Evolutionary conservation across 2,113 vertebrate species (phyloP).

Genomic region (Mus spicilegus): DNA sequence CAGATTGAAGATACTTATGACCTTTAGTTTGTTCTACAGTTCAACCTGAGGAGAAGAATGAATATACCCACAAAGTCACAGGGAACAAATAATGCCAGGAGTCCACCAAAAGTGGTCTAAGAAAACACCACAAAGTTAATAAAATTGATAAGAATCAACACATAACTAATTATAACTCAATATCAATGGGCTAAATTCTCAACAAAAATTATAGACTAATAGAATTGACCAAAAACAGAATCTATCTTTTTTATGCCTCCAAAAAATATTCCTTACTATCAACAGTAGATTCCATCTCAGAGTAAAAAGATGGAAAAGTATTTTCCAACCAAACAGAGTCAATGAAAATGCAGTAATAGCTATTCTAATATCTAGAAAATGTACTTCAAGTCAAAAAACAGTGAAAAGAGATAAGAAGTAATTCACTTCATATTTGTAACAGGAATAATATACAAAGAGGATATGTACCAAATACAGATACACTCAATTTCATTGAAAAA

Average conservation of each 20-base stretch:
- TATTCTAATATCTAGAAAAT: neutral
- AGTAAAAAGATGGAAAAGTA: neutral
- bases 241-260: neutral
- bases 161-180: neutral
- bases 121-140: neutral
- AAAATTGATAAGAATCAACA: neutral
- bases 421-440: neutral
- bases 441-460: neutral
- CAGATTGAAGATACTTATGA: neutral
- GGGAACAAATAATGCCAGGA: neutral
- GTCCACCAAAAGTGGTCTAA: neutral
- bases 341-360: neutral
- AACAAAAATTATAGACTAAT: neutral
- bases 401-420: neutral
- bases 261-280: neutral
- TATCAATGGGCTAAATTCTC: neutral
- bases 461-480: neutral
- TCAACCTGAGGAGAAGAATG: neutral
- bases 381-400: neutral
- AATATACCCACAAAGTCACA: neutral
- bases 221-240: neutral
- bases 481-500: neutral
- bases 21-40: neutral
- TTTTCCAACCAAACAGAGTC: neutral
- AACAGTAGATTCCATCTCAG: neutral